Conservation (phyloP, 1,140 invertebrate species). For the Zaprionus capensis region DNA sequence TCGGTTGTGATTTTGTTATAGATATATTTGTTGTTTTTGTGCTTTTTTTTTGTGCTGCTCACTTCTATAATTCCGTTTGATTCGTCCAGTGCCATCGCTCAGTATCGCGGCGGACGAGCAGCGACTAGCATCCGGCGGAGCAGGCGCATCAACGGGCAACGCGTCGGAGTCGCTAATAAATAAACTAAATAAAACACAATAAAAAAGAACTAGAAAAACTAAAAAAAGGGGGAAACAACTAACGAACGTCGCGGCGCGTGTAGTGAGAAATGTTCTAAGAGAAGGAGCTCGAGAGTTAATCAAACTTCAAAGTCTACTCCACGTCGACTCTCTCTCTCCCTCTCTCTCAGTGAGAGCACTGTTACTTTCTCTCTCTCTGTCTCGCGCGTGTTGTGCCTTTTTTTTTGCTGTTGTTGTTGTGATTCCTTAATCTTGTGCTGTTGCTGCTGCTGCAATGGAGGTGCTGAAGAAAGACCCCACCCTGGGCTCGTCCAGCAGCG, state of each 20-base stretch:
- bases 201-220: background rate
- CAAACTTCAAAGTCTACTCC: background rate
- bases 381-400: constrained; percentile 30
- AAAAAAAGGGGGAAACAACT: background rate
- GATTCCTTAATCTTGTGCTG: constrained; percentile 6
- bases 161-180: background rate
- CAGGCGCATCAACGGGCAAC: constrained; percentile 4
- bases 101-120: constrained; percentile 69
- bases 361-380: background rate
- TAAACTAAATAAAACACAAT: constrained; percentile 1
- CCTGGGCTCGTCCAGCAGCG: constrained; percentile 85
- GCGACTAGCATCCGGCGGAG: constrained; percentile 65
- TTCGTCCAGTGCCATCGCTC: constrained; percentile 40
- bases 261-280: constrained; percentile 29
- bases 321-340: background rate
- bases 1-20: constrained; percentile 20
- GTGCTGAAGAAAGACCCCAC: constrained; percentile 75
- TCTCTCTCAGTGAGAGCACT: background rate
- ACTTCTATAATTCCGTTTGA: constrained; percentile 29
- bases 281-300: background rate
- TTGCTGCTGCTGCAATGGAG: constrained; percentile 56
- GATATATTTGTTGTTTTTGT: constrained; percentile 31
- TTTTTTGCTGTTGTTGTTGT: constrained; percentile 8
- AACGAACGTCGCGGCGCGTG: constrained; percentile 1
- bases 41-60: constrained; percentile 24